These are phyloP conservation scores for Corythaeola cristata DNA, from an alignment of 2,113 vertebrate genomes.

Conservation along the genomic window DNA sequence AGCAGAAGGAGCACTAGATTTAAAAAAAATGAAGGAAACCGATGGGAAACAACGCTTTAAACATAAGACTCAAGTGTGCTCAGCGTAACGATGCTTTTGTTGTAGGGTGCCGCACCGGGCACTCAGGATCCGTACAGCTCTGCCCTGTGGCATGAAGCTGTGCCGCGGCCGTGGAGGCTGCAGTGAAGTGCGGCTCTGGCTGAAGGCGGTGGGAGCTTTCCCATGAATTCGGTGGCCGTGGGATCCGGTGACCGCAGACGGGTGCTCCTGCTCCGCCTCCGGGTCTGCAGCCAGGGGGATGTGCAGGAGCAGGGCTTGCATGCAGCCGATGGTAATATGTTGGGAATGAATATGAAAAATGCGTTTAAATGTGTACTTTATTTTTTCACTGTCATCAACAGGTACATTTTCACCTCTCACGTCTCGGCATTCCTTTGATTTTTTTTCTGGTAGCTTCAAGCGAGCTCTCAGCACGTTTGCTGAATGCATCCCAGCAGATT, in stretches of 20 bases:
- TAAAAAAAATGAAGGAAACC: neutral
- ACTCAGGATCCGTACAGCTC: rapidly evolving
- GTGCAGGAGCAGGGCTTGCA: too few relatives aligned
- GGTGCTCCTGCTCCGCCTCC: rapidly evolving
- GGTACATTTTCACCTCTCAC: neutral
- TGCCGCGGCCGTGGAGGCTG: rapidly evolving
- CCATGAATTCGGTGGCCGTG: rapidly evolving
- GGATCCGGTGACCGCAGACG: rapidly evolving
- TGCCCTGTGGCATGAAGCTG: rapidly evolving
- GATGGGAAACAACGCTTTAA: rapidly evolving
- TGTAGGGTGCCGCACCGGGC: neutral
- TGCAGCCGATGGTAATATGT: rapidly evolving
- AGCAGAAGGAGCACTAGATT: neutral
- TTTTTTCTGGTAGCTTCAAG: neutral
- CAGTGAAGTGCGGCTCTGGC: neutral
- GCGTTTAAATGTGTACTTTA: neutral
- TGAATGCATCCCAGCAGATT: neutral
- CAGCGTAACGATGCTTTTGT: neutral
- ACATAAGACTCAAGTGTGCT: neutral
- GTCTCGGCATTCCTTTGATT: neutral
- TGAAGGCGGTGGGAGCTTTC: neutral
- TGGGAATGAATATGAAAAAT: neutral
- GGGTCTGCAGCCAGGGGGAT: too few relatives aligned
- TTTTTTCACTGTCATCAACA: neutral
- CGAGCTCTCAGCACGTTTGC: neutral